Evolutionary conservation across 2,113 vertebrate species (phyloP).

Genomic region (Sylvia atricapilla): DNA sequence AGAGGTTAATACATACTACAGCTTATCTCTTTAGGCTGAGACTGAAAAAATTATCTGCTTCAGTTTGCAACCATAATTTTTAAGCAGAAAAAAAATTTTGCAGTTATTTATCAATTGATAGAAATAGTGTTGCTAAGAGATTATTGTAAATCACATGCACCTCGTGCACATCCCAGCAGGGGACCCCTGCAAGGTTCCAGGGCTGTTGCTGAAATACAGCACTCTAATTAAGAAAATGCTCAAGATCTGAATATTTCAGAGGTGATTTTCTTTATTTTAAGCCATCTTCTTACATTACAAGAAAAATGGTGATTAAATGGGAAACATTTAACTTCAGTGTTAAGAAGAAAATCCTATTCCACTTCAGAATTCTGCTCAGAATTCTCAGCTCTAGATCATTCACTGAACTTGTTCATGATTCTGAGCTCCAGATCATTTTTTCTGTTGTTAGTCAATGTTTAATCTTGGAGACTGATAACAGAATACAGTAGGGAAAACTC

Average conservation of each 20-base stretch:
- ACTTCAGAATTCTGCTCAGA: not conserved
- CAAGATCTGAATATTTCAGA: not conserved
- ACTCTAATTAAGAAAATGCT: slow-evolving; percentile 23
- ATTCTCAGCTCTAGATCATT: not conserved
- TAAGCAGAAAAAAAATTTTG: not conserved
- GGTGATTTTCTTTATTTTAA: not conserved
- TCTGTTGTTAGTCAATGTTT: not conserved
- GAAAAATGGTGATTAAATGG: not conserved
- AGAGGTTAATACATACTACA: not conserved
- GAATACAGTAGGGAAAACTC: not conserved
- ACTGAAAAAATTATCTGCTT: not conserved
- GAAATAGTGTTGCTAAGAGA: slow-evolving; percentile 8
- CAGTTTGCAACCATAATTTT: not conserved
- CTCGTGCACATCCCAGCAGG: not conserved
- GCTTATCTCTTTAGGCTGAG: not conserved
- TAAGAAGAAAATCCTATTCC: not conserved
- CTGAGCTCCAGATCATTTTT: not conserved
- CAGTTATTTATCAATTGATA: not conserved
- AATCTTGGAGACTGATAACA: not conserved
- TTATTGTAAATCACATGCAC: not conserved
- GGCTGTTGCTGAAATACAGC: not conserved
- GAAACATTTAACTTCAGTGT: not conserved
- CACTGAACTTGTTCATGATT: not conserved
- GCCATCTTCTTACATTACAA: not conserved
- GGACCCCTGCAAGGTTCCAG: not conserved